Conservation (phyloP, 2,797 vertebrate species). For the Arnoldichthys spilopterus region DNA sequence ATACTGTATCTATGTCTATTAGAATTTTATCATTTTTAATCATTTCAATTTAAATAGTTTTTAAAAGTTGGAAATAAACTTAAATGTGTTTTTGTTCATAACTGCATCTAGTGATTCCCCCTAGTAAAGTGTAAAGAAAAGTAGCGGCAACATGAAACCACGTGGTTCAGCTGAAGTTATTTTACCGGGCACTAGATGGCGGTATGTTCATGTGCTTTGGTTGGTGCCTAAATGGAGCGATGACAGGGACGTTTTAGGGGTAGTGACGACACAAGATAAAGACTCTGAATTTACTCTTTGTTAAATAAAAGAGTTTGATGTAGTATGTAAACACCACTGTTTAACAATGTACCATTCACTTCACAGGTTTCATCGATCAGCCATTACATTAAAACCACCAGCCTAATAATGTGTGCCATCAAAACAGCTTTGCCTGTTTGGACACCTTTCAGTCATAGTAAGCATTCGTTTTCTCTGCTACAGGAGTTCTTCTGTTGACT, state of each 20-base stretch:
- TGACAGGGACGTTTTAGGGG: background rate
- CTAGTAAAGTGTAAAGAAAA: background rate
- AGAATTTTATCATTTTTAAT: background rate
- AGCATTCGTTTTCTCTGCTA: too few species aligned
- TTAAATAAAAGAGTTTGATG: too few species aligned
- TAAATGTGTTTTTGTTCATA: background rate
- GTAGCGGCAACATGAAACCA: background rate
- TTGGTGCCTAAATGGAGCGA: background rate
- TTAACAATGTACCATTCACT: too few species aligned
- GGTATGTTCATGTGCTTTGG: slow-evolving; percentile 1
- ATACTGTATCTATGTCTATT: background rate
- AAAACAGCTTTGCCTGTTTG: too few species aligned
- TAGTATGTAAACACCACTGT: too few species aligned
- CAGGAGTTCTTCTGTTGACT: too few species aligned
- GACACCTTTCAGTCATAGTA: too few species aligned
- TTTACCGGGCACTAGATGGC: slow-evolving; percentile 48
- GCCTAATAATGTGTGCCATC: too few species aligned
- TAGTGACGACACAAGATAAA: background rate
- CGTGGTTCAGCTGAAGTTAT: background rate
- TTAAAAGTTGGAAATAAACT: background rate
- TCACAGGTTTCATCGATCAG: too few species aligned
- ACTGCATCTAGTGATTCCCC: background rate
- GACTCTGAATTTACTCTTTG: too few species aligned
- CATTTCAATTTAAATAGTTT: background rate
- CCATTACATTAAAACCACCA: too few species aligned